These are phyloP conservation scores for Phocoena sinus DNA, from an alignment of 2,113 vertebrate genomes.

Conservation along the genomic window DNA sequence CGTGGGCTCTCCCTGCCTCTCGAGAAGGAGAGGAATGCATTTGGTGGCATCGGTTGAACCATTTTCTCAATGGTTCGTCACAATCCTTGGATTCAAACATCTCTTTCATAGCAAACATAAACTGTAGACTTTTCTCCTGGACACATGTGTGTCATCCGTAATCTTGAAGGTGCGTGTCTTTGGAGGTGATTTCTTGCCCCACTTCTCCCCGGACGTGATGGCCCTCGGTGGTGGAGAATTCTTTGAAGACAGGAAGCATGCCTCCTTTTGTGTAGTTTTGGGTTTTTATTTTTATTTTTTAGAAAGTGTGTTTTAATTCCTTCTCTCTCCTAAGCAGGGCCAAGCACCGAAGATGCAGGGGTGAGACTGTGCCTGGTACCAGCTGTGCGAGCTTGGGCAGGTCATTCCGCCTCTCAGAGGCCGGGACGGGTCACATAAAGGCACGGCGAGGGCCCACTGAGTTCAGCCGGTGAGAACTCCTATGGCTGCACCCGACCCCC, in stretches of 20 bases:
- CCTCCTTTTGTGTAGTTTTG: not conserved
- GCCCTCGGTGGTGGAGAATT: too few relatives aligned
- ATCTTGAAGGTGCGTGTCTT: not conserved
- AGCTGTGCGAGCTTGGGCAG: accelerated
- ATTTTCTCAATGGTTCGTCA: not conserved
- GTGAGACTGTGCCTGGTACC: accelerated
- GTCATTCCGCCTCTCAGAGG: too few relatives aligned
- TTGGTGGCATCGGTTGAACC: accelerated
- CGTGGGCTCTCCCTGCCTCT: not conserved
- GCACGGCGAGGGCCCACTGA: accelerated
- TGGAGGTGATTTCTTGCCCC: not conserved
- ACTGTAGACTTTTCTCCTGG: too few relatives aligned
- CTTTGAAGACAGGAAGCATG: not conserved
- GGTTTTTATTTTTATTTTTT: not conserved
- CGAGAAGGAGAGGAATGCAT: accelerated
- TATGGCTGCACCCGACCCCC: accelerated
- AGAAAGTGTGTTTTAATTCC: not conserved
- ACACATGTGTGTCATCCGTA: accelerated
- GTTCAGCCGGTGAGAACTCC: accelerated
- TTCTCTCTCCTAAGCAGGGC: not conserved
- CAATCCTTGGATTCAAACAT: not conserved
- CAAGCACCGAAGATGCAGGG: not conserved
- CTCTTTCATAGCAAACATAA: not conserved
- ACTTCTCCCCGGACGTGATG: too few relatives aligned
- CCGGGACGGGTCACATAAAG: accelerated